Evolutionary conservation across 2,797 vertebrate species (phyloP).

Genomic region (Enteromius viviparus): DNA sequence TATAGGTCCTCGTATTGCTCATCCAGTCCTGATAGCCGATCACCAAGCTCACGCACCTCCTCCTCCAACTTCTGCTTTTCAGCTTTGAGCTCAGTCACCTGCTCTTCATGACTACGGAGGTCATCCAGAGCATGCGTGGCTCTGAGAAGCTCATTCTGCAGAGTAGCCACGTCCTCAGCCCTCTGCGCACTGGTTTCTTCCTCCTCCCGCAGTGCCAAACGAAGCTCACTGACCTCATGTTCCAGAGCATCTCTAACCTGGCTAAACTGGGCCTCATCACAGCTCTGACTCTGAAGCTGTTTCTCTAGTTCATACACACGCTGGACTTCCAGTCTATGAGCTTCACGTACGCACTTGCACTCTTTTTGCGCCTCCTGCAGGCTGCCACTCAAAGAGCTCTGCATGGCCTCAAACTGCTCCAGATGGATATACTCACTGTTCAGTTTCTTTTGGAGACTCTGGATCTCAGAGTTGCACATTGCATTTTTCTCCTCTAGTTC

Average conservation of each 20-base stretch:
- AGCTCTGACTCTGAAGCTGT: slow-evolving; percentile 73
- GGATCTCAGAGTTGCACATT: slow-evolving; percentile 71
- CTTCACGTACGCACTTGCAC: slow-evolving; percentile 71
- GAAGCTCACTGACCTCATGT: slow-evolving; percentile 69
- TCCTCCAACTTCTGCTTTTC: slow-evolving; percentile 82
- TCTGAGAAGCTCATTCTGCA: slow-evolving; percentile 82
- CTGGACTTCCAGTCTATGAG: slow-evolving; percentile 72
- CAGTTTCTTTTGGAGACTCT: slow-evolving; percentile 74
- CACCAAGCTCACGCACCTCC: slow-evolving; percentile 74
- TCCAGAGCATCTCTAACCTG: slow-evolving; percentile 77
- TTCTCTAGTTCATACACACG: slow-evolving; percentile 73
- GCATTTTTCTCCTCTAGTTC: slow-evolving; percentile 76
- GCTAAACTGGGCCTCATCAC: slow-evolving; percentile 71
- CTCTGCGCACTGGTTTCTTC: slow-evolving; percentile 78
- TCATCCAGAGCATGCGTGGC: slow-evolving; percentile 79
- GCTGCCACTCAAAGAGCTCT: slow-evolving; percentile 72
- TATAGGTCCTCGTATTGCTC: slow-evolving; percentile 78
- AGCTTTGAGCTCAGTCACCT: slow-evolving; percentile 76
- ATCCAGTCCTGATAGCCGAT: slow-evolving; percentile 72
- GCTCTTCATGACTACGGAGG: slow-evolving; percentile 76
- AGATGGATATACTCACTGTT: slow-evolving; percentile 75
- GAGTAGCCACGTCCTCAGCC: slow-evolving; percentile 75
- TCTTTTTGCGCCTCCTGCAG: slow-evolving; percentile 78
- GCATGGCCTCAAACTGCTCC: slow-evolving; percentile 80
- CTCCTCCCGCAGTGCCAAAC: slow-evolving; percentile 76